Conservation (phyloP, 2,888 invertebrate genomes). For the Bimastos eiseni region DNA sequence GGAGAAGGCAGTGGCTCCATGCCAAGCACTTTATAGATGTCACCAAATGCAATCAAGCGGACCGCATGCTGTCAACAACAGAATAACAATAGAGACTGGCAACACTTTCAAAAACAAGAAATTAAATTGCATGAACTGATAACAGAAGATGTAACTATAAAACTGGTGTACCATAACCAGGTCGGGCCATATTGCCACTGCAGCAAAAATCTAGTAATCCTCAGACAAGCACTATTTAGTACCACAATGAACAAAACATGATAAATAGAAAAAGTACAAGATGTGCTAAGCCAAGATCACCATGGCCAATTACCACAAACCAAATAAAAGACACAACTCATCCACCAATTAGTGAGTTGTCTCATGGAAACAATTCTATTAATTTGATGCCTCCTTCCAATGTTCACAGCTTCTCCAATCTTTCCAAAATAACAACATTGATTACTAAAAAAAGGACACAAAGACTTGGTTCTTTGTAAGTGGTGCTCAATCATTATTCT, state of each 20-base stretch:
- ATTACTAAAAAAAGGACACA: neutral
- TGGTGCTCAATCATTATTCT: neutral
- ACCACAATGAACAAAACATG: neutral
- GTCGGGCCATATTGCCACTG: neutral
- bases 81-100: neutral
- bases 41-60: slow-evolving; percentile 91
- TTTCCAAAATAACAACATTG: neutral
- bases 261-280: neutral
- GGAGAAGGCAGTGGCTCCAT: slow-evolving; percentile 50
- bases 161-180: neutral
- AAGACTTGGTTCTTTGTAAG: neutral
- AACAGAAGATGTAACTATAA: neutral
- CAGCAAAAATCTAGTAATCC: neutral
- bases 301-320: neutral
- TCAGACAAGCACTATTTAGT: neutral
- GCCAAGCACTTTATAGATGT: slow-evolving; percentile 93
- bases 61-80: slow-evolving; percentile 73
- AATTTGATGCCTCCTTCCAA: neutral
- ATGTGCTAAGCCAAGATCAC: neutral
- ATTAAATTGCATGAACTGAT: neutral
- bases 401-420: neutral
- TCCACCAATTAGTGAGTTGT: neutral
- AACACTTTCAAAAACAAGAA: neutral
- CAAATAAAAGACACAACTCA: neutral
- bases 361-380: neutral